A percentile compares a stretch with the other conserved stretches of the same genome.
Conservation (phyloP, 1,140 invertebrate genomes). For the Aricia agestis region DNA sequence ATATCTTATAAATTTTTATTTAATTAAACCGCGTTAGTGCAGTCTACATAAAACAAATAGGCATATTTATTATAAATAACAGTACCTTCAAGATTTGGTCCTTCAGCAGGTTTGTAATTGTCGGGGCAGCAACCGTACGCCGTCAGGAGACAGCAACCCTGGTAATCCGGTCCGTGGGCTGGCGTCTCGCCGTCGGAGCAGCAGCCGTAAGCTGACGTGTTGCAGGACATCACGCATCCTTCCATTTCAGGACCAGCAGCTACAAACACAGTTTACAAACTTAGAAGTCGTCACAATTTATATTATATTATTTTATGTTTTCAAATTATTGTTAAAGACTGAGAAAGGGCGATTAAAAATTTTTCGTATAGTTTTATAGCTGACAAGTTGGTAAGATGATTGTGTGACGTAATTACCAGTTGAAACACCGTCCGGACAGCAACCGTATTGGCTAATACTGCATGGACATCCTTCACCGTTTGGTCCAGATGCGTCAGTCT, state of each 20-base stretch:
- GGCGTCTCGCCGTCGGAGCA: slow-evolving; percentile 90
- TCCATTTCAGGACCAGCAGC: slow-evolving; percentile 82
- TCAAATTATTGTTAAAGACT: no score
- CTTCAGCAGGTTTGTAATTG: slow-evolving; percentile 88
- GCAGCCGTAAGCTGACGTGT: slow-evolving; percentile 87
- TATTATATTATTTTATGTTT: no score
- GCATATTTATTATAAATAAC: background rate
- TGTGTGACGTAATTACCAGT: slow-evolving; percentile 70
- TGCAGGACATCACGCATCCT: slow-evolving; percentile 85
- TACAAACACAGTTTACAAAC: slow-evolving; percentile 32
- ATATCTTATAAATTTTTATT: no score
- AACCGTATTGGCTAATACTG: slow-evolving; percentile 85
- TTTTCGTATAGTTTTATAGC: background rate
- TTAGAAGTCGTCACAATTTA: no score
- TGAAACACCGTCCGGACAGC: slow-evolving; percentile 90
- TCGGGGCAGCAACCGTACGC: slow-evolving; percentile 92
- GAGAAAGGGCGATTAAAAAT: no score
- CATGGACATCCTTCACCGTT: slow-evolving; percentile 87
- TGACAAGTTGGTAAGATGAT: background rate
- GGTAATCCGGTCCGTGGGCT: slow-evolving; percentile 87
- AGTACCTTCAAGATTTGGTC: slow-evolving; percentile 84
- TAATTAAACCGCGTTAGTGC: no score
- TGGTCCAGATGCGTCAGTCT: slow-evolving; percentile 82
- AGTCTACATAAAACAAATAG: no score
- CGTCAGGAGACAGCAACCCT: slow-evolving; percentile 88